phyloP scores from a whole-genome alignment of 2,113 vertebrate species.

The Pitta sordida region DNA sequence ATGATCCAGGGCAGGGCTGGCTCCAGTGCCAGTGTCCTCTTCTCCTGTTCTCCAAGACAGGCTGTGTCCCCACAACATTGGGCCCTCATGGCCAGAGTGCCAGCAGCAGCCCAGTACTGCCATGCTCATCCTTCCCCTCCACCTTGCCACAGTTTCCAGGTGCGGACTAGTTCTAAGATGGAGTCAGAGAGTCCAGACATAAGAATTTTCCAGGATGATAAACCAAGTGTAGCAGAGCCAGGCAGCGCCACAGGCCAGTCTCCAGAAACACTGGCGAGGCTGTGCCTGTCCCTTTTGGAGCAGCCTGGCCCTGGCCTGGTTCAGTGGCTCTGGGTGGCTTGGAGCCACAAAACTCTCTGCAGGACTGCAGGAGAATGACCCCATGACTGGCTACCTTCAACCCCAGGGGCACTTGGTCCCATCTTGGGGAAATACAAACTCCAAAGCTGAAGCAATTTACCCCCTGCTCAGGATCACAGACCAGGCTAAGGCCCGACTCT shows the following conservation, averaged over 20 bases:
- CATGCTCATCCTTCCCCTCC: neutral
- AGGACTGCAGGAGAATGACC: neutral
- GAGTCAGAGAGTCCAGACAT: neutral
- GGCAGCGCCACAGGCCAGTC: neutral
- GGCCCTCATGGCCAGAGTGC: accelerated
- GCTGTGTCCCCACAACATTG: neutral
- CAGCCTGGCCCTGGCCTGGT: neutral
- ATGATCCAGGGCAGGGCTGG: neutral
- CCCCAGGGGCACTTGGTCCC: too few relatives aligned
- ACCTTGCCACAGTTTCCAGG: neutral
- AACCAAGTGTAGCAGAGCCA: accelerated
- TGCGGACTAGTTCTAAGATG: neutral
- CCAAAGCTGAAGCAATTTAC: neutral
- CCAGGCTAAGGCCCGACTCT: accelerated
- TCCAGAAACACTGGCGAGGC: accelerated
- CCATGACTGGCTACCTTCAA: neutral
- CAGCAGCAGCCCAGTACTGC: neutral
- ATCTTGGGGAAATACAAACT: neutral
- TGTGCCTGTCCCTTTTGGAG: neutral
- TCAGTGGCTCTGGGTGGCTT: neutral
- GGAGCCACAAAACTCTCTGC: neutral
- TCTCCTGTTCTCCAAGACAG: neutral
- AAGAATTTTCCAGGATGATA: neutral
- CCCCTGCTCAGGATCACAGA: neutral
- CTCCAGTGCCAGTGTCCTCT: neutral